These are phyloP conservation scores for Chrysolina haemoptera DNA, from an alignment of 2,888 invertebrate genomes.

Conservation along the genomic window DNA sequence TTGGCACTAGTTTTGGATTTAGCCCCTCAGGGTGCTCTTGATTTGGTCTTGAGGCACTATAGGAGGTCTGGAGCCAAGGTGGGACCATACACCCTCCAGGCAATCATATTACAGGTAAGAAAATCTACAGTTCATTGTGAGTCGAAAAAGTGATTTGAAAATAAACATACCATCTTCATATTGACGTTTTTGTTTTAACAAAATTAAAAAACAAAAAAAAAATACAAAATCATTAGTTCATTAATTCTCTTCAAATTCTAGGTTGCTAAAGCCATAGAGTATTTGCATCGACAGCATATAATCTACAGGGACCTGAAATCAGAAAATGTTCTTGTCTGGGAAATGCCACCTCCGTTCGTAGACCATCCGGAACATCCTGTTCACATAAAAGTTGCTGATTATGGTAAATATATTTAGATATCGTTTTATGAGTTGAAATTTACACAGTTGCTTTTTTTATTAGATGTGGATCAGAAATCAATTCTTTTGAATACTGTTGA, in stretches of 20 bases:
- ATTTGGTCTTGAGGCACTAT: constrained; percentile 87
- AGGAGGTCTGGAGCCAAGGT: constrained; percentile 87
- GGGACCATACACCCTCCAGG: constrained; percentile 85
- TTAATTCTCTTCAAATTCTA: constrained; percentile 72
- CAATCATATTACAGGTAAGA: constrained; percentile 84
- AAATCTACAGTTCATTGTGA: too few species aligned
- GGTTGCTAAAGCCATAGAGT: constrained; percentile 94
- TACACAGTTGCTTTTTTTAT: too few species aligned
- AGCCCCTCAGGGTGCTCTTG: constrained; percentile 94
- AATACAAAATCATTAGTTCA: too few species aligned
- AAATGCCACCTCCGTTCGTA: constrained; percentile 87
- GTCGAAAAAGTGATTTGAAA: too few species aligned
- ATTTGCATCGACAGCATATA: constrained; percentile 92
- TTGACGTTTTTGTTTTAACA: too few species aligned
- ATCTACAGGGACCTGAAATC: constrained; percentile 96
- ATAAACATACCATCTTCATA: too few species aligned
- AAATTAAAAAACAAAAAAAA: too few species aligned
- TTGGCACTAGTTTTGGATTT: constrained; percentile 90
- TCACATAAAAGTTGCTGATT: constrained; percentile 96
- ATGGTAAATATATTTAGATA: constrained; percentile 73
- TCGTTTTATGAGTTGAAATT: not conserved
- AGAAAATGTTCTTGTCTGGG: constrained; percentile 99
- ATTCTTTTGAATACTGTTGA: too few species aligned
- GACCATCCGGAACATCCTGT: constrained; percentile 79
- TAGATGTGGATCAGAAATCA: too few species aligned